Base-by-base conservation (phyloP, 2,888 invertebrate species). In the Leistus spinibarbis region DNA sequence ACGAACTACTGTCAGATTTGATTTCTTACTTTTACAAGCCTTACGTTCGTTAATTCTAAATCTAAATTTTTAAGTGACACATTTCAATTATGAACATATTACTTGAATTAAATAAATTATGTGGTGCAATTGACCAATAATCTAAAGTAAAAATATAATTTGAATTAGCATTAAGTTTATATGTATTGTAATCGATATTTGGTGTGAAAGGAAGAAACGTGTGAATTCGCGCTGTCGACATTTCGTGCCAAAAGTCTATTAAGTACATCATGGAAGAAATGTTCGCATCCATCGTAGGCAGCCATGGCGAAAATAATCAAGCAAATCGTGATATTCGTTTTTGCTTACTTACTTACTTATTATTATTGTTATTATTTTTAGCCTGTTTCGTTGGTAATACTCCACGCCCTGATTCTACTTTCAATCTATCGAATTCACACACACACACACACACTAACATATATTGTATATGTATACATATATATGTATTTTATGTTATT, bases 401-500 rank as follows among this genome's bases (percentile, higher is more conserved):
- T 40, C 40, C 40, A 40, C 40, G 40, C 40, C 40, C 40, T 40
- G 40, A 40, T 10, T 4, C 7, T 40, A 40, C 40, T 40, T 40
- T 40, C 40, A 40, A 40, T 40, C 40, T 40, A 40, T 40, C 40
- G 40, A 40, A 56, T 19, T n/a, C 56, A 56, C n/a, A 56, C 56
- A 56, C 56, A 56, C 13, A 56, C 13, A 56, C 13, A 56, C 13
- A 56, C 10, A 19, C 1, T 16, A 56, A 2, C 9, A 16, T 57
- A 13, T 13, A 57, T 5, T 57, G 17, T 60, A 60, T 13, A 2
- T 7, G 57, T 17, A 57, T 19, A 57, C 20, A 60, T 22, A 1
- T 60, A 17, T 22, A 60, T 57, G 57, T 20, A 57, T 22, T 16
- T 20, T 10, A 66, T 54, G 27, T 19, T 74, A 74, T 74, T 74